These are phyloP conservation scores for Arnoldichthys spilopterus DNA, from an alignment of 2,797 vertebrate species.

Conservation along the genomic window DNA sequence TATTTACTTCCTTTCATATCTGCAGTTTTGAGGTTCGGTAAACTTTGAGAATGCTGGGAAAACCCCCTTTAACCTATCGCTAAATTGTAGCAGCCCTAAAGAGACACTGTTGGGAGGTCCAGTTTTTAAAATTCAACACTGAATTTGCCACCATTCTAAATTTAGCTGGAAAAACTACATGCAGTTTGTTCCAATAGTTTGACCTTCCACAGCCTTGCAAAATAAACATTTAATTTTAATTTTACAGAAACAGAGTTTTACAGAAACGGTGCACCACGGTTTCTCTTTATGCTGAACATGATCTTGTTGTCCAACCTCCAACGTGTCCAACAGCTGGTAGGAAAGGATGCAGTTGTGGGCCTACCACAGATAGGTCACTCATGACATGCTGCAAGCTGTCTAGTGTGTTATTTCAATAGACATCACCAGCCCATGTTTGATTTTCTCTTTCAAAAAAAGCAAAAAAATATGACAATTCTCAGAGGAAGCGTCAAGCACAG, in stretches of 20 bases:
- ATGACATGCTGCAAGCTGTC: neutral
- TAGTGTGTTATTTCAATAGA: conserved; percentile 6
- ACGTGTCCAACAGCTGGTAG: neutral
- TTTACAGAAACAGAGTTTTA: too few species aligned
- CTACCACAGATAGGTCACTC: neutral
- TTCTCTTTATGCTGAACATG: neutral
- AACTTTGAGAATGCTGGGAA: neutral
- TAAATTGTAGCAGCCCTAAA: too few species aligned
- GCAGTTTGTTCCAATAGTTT: neutral
- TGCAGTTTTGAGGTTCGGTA: neutral
- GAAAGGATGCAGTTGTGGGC: neutral
- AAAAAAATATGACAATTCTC: conserved; percentile 62
- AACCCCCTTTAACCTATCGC: too few species aligned
- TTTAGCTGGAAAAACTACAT: neutral
- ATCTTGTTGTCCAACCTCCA: neutral
- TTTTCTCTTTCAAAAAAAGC: conserved; percentile 17
- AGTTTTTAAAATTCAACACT: neutral
- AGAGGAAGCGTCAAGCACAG: conserved; percentile 57
- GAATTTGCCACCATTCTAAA: neutral
- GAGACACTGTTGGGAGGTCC: too few species aligned
- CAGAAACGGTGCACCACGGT: too few species aligned
- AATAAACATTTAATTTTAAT: neutral
- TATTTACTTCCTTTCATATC: too few species aligned
- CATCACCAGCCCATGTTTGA: neutral
- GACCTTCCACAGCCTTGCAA: neutral